Conservation (phyloP, 2,113 vertebrate species). For the Taxidea taxus region DNA sequence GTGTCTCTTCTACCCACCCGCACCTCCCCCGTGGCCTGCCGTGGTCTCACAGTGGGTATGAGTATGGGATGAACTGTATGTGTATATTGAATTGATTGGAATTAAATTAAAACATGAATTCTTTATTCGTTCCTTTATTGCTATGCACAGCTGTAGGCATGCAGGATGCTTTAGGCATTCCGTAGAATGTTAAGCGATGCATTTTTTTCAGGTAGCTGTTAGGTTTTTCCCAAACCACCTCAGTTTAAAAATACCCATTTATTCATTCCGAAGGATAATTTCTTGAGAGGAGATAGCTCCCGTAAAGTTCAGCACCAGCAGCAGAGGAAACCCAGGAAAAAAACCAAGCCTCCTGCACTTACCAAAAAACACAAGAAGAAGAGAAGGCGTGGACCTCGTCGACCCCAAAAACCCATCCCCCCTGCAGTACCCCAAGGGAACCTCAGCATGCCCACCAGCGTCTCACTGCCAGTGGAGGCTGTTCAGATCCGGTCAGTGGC, state of each 20-base stretch:
- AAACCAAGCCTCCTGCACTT: constrained; percentile 98
- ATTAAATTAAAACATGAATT: background rate
- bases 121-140: background rate
- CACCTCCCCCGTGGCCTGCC: background rate
- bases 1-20: background rate
- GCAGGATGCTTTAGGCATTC: background rate
- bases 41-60: background rate
- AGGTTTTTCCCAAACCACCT: background rate
- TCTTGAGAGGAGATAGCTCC: constrained; percentile 96
- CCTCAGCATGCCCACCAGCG: constrained; percentile 96
- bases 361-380: constrained; percentile 99
- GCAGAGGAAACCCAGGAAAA: constrained; percentile 98
- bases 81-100: background rate
- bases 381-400: constrained; percentile 92
- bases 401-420: constrained; percentile 98
- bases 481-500: constrained; percentile 90
- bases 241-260: background rate
- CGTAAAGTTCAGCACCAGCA: constrained; percentile 97
- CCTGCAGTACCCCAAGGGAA: constrained; percentile 98
- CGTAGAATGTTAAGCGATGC: background rate
- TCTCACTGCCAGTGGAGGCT: constrained; percentile 91
- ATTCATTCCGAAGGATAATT: constrained; percentile 91
- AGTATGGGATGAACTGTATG: background rate
- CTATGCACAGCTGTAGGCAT: background rate
- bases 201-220: background rate